A percentile compares a stretch with the other conserved stretches of the same genome.
phyloP scores from a whole-genome alignment of 1,140 invertebrate species.

The Cydia pomonella region DNA sequence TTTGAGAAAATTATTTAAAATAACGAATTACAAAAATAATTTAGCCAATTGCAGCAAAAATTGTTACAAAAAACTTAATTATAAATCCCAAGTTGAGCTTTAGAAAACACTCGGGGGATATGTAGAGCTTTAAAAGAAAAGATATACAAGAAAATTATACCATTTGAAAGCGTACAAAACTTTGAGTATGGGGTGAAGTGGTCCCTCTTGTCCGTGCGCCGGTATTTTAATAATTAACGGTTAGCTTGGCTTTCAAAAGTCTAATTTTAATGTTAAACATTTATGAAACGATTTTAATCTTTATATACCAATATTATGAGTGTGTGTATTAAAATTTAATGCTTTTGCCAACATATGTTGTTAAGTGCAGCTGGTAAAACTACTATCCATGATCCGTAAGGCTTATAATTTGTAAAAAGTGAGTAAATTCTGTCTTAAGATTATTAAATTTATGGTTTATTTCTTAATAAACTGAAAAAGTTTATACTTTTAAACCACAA shows the following conservation, averaged over 20 bases:
- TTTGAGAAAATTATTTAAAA: no score
- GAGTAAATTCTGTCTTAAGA: no score
- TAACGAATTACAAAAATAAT: no score
- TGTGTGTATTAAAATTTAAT: background rate
- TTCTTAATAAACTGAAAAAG: no score
- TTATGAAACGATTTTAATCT: background rate
- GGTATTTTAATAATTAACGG: slow-evolving; percentile 20
- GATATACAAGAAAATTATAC: slow-evolving; percentile 14
- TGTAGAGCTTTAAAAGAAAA: slow-evolving; percentile 17
- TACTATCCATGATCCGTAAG: no score
- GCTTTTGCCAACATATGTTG: background rate
- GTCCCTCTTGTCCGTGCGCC: slow-evolving; percentile 22
- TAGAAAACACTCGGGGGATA: background rate
- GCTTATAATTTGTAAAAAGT: no score
- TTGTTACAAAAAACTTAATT: slow-evolving; percentile 1
- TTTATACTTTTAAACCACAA: no score
- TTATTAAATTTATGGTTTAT: no score
- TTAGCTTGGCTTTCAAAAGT: background rate
- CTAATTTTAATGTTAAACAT: background rate
- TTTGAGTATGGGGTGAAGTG: slow-evolving; percentile 7
- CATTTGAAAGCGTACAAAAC: slow-evolving; percentile 29
- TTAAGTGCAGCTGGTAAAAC: no score
- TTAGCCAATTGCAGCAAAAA: background rate
- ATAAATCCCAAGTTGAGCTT: background rate
- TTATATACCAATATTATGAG: background rate